Evolutionary conservation across 2,888 invertebrate genomes (phyloP).

Genomic region (Monoplex corrugatus): DNA sequence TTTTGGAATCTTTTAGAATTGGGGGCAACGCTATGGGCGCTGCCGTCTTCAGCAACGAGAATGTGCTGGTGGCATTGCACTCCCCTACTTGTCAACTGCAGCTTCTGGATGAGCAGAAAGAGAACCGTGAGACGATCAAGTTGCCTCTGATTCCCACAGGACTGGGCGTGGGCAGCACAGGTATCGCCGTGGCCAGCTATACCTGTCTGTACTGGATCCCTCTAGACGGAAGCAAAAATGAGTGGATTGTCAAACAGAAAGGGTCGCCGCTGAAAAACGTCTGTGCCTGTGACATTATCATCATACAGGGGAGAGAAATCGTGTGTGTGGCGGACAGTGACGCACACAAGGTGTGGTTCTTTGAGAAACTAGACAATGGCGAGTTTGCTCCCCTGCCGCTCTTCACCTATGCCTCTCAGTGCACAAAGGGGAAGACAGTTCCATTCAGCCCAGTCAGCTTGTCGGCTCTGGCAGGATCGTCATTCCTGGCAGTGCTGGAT

Average conservation of each 20-base stretch:
- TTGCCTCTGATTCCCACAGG: not conserved
- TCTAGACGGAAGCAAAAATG: constrained; percentile 24
- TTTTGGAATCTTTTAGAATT: not conserved
- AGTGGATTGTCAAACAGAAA: constrained; percentile 35
- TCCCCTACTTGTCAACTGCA: constrained; percentile 29
- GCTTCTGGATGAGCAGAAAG: not conserved
- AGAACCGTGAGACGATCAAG: not conserved
- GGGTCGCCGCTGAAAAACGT: constrained; percentile 10
- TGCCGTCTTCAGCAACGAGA: constrained; percentile 15
- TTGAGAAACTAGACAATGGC: constrained; percentile 3
- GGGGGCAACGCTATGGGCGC: constrained; percentile 42
- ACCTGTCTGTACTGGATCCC: constrained; percentile 37
- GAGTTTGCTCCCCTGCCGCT: constrained; percentile 22
- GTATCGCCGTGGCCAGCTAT: constrained; percentile 36
- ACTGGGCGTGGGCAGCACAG: constrained; percentile 39
- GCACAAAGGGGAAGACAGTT: not conserved
- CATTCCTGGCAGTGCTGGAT: constrained; percentile 42
- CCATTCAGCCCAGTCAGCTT: constrained; percentile 32
- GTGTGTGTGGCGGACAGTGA: constrained; percentile 39
- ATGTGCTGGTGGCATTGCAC: not conserved
- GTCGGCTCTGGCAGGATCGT: not conserved
- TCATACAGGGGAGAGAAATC: constrained; percentile 26
- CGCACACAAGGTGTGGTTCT: constrained; percentile 41
- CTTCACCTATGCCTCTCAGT: not conserved
- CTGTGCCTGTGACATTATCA: constrained; percentile 38